phyloP scores from a whole-genome alignment of 2,113 vertebrate genomes.

The Petaurus breviceps region DNA sequence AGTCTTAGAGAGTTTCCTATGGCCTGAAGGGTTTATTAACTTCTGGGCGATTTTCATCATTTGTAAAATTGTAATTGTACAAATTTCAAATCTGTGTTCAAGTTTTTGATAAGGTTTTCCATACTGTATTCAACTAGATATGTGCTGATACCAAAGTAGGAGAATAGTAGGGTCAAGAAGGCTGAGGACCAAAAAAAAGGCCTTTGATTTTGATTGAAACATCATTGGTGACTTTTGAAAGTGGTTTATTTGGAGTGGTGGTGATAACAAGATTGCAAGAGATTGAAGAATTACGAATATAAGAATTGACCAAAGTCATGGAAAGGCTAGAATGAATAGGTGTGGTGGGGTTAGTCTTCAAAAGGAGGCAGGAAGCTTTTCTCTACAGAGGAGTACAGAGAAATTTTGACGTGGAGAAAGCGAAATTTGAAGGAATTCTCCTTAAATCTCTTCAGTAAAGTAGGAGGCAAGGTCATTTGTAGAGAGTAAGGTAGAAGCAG shows the following conservation, averaged over 20 bases:
- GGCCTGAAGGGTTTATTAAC: slow-evolving; percentile 2
- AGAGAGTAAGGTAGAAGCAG: background rate
- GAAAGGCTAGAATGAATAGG: background rate
- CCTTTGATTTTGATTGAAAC: background rate
- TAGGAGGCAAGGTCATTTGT: background rate
- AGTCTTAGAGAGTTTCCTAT: background rate
- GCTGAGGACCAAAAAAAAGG: background rate
- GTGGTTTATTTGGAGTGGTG: background rate
- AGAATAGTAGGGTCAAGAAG: background rate
- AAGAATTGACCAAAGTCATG: background rate
- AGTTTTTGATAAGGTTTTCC: background rate
- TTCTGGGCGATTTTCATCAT: slow-evolving; percentile 25
- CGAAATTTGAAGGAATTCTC: background rate
- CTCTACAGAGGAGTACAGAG: background rate
- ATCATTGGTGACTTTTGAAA: background rate
- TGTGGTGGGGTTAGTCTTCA: background rate
- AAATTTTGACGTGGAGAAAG: background rate
- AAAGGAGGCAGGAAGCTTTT: background rate
- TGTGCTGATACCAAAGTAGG: background rate
- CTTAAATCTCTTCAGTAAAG: background rate
- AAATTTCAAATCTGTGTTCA: background rate
- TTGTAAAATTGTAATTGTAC: background rate
- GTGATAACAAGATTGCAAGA: background rate
- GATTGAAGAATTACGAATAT: background rate
- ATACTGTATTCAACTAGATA: background rate